Base-by-base conservation (phyloP, 2,797 vertebrate genomes). In the Varecia variegata region DNA sequence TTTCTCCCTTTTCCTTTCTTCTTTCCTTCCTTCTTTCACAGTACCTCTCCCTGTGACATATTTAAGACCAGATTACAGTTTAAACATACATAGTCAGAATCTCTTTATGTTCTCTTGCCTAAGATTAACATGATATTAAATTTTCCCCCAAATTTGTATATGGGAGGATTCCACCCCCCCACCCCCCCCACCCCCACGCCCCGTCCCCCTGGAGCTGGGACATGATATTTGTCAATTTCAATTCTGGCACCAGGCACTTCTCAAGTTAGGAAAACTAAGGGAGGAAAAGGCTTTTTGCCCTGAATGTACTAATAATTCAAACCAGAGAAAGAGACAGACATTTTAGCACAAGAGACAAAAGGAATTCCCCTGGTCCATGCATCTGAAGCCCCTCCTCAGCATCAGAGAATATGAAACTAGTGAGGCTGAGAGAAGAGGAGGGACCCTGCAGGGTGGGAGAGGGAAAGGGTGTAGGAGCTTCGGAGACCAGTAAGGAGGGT, bases 371-470 rank as follows among this genome's bases (percentile, higher is more conserved):
- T 23, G 20, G 35, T 23, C 4, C 32, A 13, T 50, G 7, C 12
- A 50, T 81, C 45, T 73, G 27, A 60, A 77, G 47, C 40, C 20
- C 15, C 20, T 52, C 17, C 14, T 79, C 17, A 54, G 43, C 40
- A 52, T n/a, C 18, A 67, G 45, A 65, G 35, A 92, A 70, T n/a
- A 3, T 68, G 45, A 40, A 67, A 25, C 0, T 58, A 17, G 27
- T 83, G 40, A 90, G 38, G 38, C 21, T 27, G 23, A 85, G 54
- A 67, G 45, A 56, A 40, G 23, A 82, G 11, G 32, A 54, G 4
- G 18, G 32, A 25, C 2, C 2, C 4, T 7, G 38, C 2, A 30
- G 1, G 0, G 14, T 14, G 10, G 18, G 15, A 35, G 4, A 32
- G 14, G 18, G 21, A 38, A 67, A 83, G 2, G 6, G 4, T 89